A percentile compares a stretch with the other conserved stretches of the same genome.
These are phyloP conservation scores for Cheilosia soror DNA, from an alignment of 2,888 invertebrate genomes.

Conservation along the genomic window DNA sequence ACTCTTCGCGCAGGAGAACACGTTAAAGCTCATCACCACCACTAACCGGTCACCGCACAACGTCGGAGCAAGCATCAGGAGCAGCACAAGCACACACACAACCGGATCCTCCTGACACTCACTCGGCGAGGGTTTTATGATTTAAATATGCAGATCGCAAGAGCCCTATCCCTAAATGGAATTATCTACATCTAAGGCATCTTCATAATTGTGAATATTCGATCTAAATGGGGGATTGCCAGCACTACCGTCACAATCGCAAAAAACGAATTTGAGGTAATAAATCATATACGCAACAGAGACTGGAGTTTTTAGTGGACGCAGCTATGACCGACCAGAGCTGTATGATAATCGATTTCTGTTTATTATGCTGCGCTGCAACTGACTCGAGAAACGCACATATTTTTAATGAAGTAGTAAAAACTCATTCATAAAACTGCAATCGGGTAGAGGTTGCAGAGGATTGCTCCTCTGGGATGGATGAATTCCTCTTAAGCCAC, in stretches of 20 bases:
- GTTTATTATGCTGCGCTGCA: constrained; percentile 79
- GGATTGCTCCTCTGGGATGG: not conserved
- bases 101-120: constrained; percentile 70
- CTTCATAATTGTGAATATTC: constrained; percentile 52
- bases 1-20: constrained; percentile 71
- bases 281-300: constrained; percentile 73
- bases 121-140: constrained; percentile 60
- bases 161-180: constrained; percentile 62
- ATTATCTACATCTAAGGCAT: constrained; percentile 37
- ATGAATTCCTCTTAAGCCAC: constrained; percentile 28
- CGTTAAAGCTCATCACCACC: constrained; percentile 54
- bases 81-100: constrained; percentile 42
- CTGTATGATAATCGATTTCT: constrained; percentile 83
- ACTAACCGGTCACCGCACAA: constrained; percentile 53
- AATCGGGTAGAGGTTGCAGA: constrained; percentile 16
- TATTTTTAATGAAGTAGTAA: constrained; percentile 83
- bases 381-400: constrained; percentile 37
- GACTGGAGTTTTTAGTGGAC: constrained; percentile 17
- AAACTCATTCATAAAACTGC: constrained; percentile 83
- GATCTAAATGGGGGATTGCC: constrained; percentile 45
- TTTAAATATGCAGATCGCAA: constrained; percentile 74
- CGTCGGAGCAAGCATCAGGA: not conserved
- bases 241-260: constrained; percentile 42
- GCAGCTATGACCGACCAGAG: constrained; percentile 24
- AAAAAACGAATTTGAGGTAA: constrained; percentile 68